These are phyloP conservation scores for Trematocara macrostoma DNA, from an alignment of 2,113 vertebrate genomes.

Conservation along the genomic window DNA sequence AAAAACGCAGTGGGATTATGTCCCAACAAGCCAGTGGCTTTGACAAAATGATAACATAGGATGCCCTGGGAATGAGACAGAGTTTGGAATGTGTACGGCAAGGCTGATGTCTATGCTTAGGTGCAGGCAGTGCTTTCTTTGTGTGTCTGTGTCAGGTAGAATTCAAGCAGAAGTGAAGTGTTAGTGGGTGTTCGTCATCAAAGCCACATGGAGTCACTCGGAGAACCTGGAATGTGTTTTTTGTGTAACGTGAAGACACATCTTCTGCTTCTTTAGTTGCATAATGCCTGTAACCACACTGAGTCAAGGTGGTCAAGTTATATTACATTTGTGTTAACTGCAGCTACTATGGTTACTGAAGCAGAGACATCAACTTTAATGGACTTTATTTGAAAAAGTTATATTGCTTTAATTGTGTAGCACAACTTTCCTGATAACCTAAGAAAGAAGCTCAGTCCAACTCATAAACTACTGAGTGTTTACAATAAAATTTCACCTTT, in stretches of 20 bases:
- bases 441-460: neutral
- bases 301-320: slow-evolving; percentile 25
- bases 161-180: neutral
- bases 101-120: neutral
- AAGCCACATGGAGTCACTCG: slow-evolving; percentile 7
- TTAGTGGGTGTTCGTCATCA: slow-evolving; percentile 28
- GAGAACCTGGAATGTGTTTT: neutral
- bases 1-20: neutral
- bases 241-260: neutral
- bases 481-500: neutral
- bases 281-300: slow-evolving; percentile 8
- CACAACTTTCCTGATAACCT: neutral
- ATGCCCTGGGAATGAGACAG: neutral
- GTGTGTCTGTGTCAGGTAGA: neutral
- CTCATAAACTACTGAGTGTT: slow-evolving; percentile 22
- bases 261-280: slow-evolving; percentile 2
- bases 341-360: neutral
- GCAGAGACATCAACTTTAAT: neutral
- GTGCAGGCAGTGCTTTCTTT: neutral
- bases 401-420: neutral
- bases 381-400: neutral
- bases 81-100: neutral
- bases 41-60: neutral
- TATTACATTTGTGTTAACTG: slow-evolving; percentile 14
- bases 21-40: neutral